Base-by-base conservation (phyloP, 2,113 vertebrate species). In the Zingel zingel region DNA sequence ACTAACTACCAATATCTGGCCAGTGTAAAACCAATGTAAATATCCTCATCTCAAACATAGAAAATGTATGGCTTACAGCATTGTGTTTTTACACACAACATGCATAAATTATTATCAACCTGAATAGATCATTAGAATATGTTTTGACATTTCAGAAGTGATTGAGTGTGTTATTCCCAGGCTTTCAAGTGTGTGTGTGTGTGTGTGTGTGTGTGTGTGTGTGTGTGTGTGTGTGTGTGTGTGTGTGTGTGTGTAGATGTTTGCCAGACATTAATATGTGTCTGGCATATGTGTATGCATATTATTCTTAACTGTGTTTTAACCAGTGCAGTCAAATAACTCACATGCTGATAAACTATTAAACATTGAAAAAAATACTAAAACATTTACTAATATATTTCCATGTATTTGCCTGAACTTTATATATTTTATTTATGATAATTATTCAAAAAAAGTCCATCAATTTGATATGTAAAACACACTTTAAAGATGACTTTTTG, bases 241-340 rank as follows among this genome's bases (percentile, higher is more conserved):
- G 21, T 56, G 7, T 21, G 1, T 69, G 18, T 64, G 48, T 50
- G 57, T 19, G 25, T 64, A 23, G 30, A 53, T 39, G 54, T 67
- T 65, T 62, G 39, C 9, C 15, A 57, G 9, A 65, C 47, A 74
- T 71, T n/a, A 70, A 75, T 86, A 67, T 75, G 23, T 25, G 30
- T 30, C n/a, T n/a, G n/a, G n/a, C n/a, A n/a, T n/a, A 75, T 82
- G 36, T 21, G 10, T 66, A 23, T 70, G 57, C 33, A 64, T 72
- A 71, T 80, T 67, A 62, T 61, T 64, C 51, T 65, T 27, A 36
- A 54, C 5, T 16, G 5, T 48, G 14, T 79, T 58, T 63, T 30
- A 70, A 74, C 48, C 14, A 27, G 27, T 66, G 68, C 25, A 69
- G n/a, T 80, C 14, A 30, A 14, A 47, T 39, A 33, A 39, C 73